Base-by-base conservation (phyloP, 2,797 vertebrate genomes). In the Pyrocephalus nanus region DNA sequence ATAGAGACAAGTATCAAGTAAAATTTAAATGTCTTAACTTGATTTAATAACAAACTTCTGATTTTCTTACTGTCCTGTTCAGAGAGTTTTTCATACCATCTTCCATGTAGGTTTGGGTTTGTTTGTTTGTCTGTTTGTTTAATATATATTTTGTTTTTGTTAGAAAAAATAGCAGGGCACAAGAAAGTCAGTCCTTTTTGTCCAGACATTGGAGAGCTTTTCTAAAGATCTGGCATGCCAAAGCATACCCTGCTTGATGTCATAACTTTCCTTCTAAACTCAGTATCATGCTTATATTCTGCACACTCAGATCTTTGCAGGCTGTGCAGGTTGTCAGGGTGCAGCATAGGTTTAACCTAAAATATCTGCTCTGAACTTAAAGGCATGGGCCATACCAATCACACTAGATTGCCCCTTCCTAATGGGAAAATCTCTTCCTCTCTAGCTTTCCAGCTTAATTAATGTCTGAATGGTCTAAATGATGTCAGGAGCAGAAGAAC, bases 291-390 rank as follows among this genome's bases (percentile, higher is more conserved):
- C 11, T 48, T 60, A 15, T 11, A 18, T 72, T 70, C 54, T 53
- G 13, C 25, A 17, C 9, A 10, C n/a, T 87, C 48, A 42, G 32
- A 76, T 15, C 34, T 58, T 82, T 29, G 36, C 15, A 27, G 55
- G 45, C 77, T 30, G 17, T 26, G 36, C 70, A 75, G 32, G 45
- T 84, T 94, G 88, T 88, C 90, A 92, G 77, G 72, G 40, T 32
- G 32, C 51, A 86, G 62, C 61, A n/a, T 61, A 66, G n/a, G 71
- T 58, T 93, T 86, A 86, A 73, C 73, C 3, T 1, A 54, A 84
- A 96, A 78, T 15, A 89, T 66, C 72, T 86, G 60, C 55, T 88
- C 82, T 81, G 54, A 88, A 88, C 82, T 90, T 90, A 84, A 84
- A 93, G 70, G 55, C 45, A 91, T 5, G 7, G 89, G 81, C 55